phyloP scores from a whole-genome alignment of 1,140 invertebrate species.

The Aporrectodea caliginosa region DNA sequence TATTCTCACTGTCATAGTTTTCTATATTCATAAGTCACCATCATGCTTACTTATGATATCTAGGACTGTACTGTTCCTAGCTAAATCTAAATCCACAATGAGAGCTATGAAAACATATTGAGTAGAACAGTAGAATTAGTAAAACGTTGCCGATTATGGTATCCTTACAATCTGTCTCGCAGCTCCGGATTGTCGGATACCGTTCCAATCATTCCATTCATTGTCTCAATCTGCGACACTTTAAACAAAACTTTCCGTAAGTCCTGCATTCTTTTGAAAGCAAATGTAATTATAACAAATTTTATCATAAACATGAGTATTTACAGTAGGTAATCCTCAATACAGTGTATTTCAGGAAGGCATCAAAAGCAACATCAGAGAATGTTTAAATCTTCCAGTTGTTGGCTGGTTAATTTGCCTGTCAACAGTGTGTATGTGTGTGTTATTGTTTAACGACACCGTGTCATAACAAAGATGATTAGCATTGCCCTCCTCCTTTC shows the following conservation, averaged over 20 bases:
- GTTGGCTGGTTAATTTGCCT: background rate
- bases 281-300: background rate
- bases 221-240: background rate
- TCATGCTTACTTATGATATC: background rate
- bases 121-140: background rate
- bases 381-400: background rate
- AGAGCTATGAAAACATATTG: background rate
- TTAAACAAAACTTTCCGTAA: background rate
- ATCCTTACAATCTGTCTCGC: background rate
- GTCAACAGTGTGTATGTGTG: background rate
- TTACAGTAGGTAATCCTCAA: background rate
- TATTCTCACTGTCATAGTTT: background rate
- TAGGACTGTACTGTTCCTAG: too few relatives aligned
- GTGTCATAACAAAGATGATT: too few relatives aligned
- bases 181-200: background rate
- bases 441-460: too few relatives aligned
- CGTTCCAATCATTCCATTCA: background rate
- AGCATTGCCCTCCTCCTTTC: too few relatives aligned
- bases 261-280: background rate
- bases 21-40: background rate
- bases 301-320: background rate
- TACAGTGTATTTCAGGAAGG: background rate
- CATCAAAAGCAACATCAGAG: background rate
- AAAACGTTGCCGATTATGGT: background rate
- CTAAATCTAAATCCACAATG: background rate